phyloP scores from a whole-genome alignment of 1,140 invertebrate genomes.

The Zaprionus davidi region DNA sequence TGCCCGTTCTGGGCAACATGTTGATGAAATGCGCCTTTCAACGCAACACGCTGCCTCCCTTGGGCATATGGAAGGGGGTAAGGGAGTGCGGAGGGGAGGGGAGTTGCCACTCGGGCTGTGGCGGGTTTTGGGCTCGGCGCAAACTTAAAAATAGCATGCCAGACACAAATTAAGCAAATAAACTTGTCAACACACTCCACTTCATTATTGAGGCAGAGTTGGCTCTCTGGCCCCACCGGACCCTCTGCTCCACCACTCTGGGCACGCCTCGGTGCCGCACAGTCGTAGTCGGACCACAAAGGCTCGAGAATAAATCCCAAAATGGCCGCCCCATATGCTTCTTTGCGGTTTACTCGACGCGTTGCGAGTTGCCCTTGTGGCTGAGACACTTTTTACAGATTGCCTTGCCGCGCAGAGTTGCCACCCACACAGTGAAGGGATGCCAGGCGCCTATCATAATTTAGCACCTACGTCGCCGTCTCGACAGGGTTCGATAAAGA shows the following conservation, averaged over 20 bases:
- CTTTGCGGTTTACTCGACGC: not conserved
- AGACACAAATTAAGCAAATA: conserved; percentile 67
- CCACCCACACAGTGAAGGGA: not conserved
- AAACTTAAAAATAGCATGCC: conserved; percentile 67
- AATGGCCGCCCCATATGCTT: conserved; percentile 12
- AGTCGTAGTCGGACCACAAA: not conserved
- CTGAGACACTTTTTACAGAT: conserved; percentile 3
- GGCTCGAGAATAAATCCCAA: not conserved
- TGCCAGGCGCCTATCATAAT: not conserved
- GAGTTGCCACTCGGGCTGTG: not conserved
- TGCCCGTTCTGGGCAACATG: not conserved
- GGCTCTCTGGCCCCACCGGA: not conserved
- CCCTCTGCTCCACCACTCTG: too few relatives aligned
- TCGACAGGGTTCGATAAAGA: not conserved
- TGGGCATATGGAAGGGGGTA: not conserved
- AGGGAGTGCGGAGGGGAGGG: not conserved
- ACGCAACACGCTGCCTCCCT: not conserved
- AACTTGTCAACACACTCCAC: conserved; percentile 75
- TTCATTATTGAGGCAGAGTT: conserved; percentile 59
- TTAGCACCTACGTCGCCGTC: not conserved
- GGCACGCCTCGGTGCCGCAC: not conserved
- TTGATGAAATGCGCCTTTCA: not conserved
- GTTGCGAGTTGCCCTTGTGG: not conserved
- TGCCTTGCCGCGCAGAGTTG: not conserved
- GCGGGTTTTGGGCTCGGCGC: conserved; percentile 27